phyloP scores from a whole-genome alignment of 2,797 vertebrate genomes.

The Pangasius macronema region DNA sequence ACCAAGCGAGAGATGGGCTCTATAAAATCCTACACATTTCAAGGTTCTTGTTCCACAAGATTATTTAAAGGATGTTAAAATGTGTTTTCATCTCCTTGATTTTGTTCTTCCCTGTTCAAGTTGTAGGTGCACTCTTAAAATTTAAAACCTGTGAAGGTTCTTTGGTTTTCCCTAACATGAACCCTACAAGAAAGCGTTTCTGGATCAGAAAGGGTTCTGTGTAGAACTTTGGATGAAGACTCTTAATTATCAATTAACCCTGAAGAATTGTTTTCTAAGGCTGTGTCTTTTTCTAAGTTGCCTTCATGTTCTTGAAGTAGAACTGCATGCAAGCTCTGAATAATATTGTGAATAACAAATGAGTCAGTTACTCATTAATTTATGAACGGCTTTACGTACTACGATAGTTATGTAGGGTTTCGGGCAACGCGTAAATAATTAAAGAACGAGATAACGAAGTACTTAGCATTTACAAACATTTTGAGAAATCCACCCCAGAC shows the following conservation, averaged over 20 bases:
- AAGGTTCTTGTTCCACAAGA: constrained; percentile 29
- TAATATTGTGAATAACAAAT: background rate
- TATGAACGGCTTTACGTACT: background rate
- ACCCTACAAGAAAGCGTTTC: background rate
- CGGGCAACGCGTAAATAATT: background rate
- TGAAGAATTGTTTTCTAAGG: background rate
- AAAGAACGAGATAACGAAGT: background rate
- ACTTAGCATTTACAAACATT: background rate
- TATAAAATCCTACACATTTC: constrained; percentile 19
- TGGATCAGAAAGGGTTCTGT: background rate
- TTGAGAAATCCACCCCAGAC: background rate
- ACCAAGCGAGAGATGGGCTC: constrained; percentile 28
- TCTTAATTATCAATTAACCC: background rate
- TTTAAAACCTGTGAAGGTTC: background rate
- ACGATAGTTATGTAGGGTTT: background rate
- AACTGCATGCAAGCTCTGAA: background rate
- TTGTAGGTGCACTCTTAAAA: background rate
- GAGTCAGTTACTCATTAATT: background rate
- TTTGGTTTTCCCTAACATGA: background rate
- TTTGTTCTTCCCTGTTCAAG: background rate
- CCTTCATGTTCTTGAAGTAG: background rate
- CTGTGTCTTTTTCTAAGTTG: background rate
- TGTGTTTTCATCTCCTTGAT: constrained; percentile 13
- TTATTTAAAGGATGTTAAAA: constrained; percentile 45
- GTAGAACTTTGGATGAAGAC: background rate